A percentile compares a stretch with the other conserved stretches of the same genome.
phyloP scores from a whole-genome alignment of 2,888 invertebrate species.

The Clostera curtula region DNA sequence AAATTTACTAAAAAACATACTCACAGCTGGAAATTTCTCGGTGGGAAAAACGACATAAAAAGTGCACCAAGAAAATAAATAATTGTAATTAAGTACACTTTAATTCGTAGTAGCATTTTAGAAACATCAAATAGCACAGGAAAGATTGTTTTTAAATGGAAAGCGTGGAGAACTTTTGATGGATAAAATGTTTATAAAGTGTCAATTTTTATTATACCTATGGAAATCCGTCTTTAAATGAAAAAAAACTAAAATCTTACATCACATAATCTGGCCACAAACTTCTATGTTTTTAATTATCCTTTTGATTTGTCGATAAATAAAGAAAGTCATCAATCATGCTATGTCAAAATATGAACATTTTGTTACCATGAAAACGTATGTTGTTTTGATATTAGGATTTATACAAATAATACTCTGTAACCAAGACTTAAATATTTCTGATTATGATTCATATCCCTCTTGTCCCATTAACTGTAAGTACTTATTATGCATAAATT shows the following conservation, averaged over 20 bases:
- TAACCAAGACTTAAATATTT: conserved; percentile 30
- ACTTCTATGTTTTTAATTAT: conserved; percentile 12
- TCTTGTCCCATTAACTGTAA: conserved; percentile 46
- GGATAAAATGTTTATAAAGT: too few relatives aligned
- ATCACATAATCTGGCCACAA: conserved; percentile 23
- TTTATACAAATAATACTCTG: conserved; percentile 43
- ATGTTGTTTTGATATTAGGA: conserved; percentile 52
- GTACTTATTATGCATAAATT: conserved; percentile 20
- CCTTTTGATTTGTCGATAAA: conserved; percentile 15
- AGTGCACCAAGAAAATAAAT: conserved; percentile 50
- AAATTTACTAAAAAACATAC: conserved; percentile 13
- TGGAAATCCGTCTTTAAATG: too few relatives aligned
- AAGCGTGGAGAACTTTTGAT: too few relatives aligned
- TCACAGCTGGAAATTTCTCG: conserved; percentile 57
- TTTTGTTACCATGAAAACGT: conserved; percentile 60
- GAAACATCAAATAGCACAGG: conserved; percentile 6
- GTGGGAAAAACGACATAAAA: conserved; percentile 56
- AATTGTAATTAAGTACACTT: conserved; percentile 48
- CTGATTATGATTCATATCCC: conserved; percentile 32
- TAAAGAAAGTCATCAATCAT: conserved; percentile 29
- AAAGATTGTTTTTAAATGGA: too few relatives aligned
- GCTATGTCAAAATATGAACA: conserved; percentile 46
- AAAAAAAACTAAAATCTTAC: too few relatives aligned
- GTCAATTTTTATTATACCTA: too few relatives aligned
- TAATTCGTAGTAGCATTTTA: conserved; percentile 56